Evolutionary conservation across 2,888 invertebrate genomes (phyloP).

Genomic region (Teleogryllus oceanicus): DNA sequence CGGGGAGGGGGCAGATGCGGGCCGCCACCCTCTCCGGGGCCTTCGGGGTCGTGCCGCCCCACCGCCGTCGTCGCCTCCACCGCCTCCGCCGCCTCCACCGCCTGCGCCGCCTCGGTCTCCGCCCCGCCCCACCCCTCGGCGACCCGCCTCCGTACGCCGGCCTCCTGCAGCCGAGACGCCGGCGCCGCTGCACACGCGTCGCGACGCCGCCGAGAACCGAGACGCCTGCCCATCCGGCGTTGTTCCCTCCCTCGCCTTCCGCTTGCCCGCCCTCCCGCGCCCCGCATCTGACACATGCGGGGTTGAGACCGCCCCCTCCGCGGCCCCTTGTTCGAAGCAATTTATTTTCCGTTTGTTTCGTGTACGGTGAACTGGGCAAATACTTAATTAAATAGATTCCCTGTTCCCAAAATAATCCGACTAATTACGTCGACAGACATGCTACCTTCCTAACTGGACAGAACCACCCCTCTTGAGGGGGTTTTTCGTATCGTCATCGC

Average conservation of each 20-base stretch:
- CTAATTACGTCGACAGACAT: not conserved
- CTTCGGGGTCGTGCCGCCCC: not conserved
- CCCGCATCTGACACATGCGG: not conserved
- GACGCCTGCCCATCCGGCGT: too few relatives aligned
- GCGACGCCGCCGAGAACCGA: too few relatives aligned
- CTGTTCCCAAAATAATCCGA: not conserved
- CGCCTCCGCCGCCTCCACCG: not conserved
- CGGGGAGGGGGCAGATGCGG: not conserved
- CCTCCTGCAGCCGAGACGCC: too few relatives aligned
- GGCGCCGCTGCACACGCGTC: too few relatives aligned
- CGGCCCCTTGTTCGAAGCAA: not conserved
- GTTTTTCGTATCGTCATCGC: too few relatives aligned
- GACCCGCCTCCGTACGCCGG: not conserved
- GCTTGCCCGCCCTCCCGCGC: not conserved
- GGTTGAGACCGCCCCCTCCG: not conserved
- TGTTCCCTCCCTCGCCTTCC: too few relatives aligned
- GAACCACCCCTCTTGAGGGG: too few relatives aligned
- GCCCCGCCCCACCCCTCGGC: not conserved
- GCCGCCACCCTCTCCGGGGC: not conserved
- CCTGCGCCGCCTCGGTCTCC: not conserved
- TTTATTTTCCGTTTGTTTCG: not conserved
- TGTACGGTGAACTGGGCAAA: not conserved
- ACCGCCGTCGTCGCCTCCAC: not conserved
- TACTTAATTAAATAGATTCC: slow-evolving; percentile 6
- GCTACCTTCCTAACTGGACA: not conserved